Evolutionary conservation across 2,113 vertebrate genomes (phyloP), one percentile per base, ranked within the genome.

Genomic region (Stictonetta naevosa): DNA sequence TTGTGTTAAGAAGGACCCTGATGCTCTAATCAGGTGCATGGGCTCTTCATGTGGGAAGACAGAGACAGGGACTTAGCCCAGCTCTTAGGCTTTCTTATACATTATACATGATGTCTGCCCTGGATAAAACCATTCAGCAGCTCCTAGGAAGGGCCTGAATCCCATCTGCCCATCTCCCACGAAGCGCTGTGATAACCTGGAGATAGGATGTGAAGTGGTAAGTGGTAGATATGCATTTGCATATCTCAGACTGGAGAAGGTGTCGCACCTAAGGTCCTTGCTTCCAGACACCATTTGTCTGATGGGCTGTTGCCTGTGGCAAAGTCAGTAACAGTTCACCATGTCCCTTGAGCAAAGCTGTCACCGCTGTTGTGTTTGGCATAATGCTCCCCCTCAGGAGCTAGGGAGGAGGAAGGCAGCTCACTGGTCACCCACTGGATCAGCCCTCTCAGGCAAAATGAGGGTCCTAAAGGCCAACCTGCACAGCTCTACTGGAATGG

Each of bases 11-110:
- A 31, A 55, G 53, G 56, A 46, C 66, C 0, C 0, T 62, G 89
- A 29, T 92, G 92, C 26, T 68, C 91, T 88, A 29, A 53, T 72
- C 86, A 89, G 89, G 91, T 95, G 91, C 88, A 42, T 50, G 50
- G 81, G 36, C 40, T 95, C 23, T 58, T 76, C 16, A 6, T 1
- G 0, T 44, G 53, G 83, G 74, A 87, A 88, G 16, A 33, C 50
- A 68, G 90, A 73, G 52, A 42, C 4, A 33, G 33, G 25, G 83
- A 74, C 42, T 95, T 38, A 88, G 64, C 42, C n/a, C 48, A n/a
- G 53, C 64, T 83, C 55, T 90, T 40, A 50, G 59, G 2, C 29
- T 90, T 73, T 26, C 48, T 92, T 88, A 85, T 96, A 12, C 79
- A 92, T 94, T 92, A 38, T 75, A 14, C 91, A 78, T 94, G 90